Percentiles rank a stretch among this genome's conserved stretches.
phyloP scores from a whole-genome alignment of 2,113 vertebrate species.

The Alligator sinensis region DNA sequence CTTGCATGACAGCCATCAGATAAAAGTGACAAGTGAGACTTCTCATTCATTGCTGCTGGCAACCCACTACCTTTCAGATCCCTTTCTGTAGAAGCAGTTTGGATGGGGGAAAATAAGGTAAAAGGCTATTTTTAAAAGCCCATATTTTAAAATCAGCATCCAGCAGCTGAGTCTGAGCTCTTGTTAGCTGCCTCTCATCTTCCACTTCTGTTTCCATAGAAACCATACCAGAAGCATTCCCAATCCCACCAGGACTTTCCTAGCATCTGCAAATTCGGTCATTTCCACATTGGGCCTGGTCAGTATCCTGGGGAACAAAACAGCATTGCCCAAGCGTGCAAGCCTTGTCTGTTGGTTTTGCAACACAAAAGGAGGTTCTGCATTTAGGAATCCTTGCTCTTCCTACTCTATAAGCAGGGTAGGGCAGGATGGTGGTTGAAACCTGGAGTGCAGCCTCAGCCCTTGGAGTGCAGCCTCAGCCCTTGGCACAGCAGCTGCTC shows the following conservation, averaged over 20 bases:
- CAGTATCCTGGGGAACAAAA: not conserved
- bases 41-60: conserved; percentile 57
- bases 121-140: conserved; percentile 62
- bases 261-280: not conserved
- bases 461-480: not conserved
- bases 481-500: not conserved
- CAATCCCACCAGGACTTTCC: conserved; percentile 13
- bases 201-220: conserved; percentile 71
- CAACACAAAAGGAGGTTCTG: fast-evolving
- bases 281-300: not conserved
- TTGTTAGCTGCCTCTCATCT: conserved; percentile 64
- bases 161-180: conserved; percentile 46
- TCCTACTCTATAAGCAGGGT: not conserved
- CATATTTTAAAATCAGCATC: conserved; percentile 57
- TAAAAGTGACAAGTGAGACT: conserved; percentile 51
- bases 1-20: conserved; percentile 44
- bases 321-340: not conserved
- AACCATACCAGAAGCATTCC: conserved; percentile 52
- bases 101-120: conserved; percentile 56
- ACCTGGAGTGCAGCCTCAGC: not conserved
- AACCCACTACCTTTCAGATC: conserved; percentile 57
- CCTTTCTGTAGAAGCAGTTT: conserved; percentile 55
- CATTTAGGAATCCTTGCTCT: fast-evolving
- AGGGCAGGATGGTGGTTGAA: not conserved
- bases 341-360: fast-evolving